Base-by-base conservation (phyloP, 2,113 vertebrate species). In the Conger conger region DNA sequence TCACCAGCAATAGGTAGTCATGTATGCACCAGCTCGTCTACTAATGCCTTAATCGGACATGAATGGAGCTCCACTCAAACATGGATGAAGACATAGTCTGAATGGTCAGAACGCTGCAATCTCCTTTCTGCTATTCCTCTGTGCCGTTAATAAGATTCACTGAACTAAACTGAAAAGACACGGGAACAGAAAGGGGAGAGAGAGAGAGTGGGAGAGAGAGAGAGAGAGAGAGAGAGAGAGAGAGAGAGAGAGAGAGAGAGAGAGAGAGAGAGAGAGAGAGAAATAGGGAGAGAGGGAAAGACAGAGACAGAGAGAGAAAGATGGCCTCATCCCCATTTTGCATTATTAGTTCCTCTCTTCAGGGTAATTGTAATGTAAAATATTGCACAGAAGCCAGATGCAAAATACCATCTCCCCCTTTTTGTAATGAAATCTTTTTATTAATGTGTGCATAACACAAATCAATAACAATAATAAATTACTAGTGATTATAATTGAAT, bases 401-500 rank as follows among this genome's bases (percentile, higher is more conserved):
- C 84, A 85, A 87, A 86, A 86, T 85, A 86, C 68, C 78, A 92
- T 87, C 82, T n/a, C 84, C 92, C 57, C 82, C 92, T 89, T 88
- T 91, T 80, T 78, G 87, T 95, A 95, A 96, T 95, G 93, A 96
- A 96, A 91, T 92, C 89, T 93, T 93, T 93, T 91, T 94, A 94
- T 96, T 95, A 95, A 95, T 94, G 91, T 92, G 89, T 93, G 88
- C 91, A 92, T 93, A 92, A 94, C 83, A 76, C 94, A 94, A 96
- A 96, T 96, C 95, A 96, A 96, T 96, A 95, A 85, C 86, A 96
- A 96, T 95, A 96, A 94, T 96, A 94, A 94, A 95, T 96, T 95
- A 93, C 88, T 84, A 89, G 89, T 95, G 93, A 96, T 95, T 95
- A 88, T 95, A 96, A 96, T 94, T 95, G 93, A 96, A 95, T 94